Conservation (phyloP, 1,140 invertebrate species). For the Pseudomyrmex dendroicus region DNA sequence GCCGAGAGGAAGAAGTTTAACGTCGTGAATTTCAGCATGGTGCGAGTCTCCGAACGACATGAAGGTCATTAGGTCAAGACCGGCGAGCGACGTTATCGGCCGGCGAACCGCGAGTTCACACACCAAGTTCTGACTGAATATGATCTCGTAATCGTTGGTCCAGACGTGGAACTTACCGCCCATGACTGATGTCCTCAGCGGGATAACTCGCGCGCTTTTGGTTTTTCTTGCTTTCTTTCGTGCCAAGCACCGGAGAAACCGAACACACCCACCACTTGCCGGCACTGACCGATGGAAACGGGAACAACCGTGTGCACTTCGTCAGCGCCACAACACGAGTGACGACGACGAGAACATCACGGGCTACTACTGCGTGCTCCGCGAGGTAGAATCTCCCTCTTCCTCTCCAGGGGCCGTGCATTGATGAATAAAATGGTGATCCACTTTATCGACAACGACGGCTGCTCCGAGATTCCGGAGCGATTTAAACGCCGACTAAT, state of each 20-base stretch:
- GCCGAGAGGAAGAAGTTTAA: conserved; percentile 29
- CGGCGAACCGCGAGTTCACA: conserved; percentile 18
- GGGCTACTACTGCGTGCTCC: conserved; percentile 2
- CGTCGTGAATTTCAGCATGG: conserved; percentile 30
- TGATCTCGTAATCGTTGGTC: conserved; percentile 14
- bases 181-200: conserved; percentile 67
- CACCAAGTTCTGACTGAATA: conserved; percentile 41
- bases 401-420: background rate
- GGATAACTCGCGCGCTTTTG: conserved; percentile 33
- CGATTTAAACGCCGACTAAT: background rate
- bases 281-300: conserved; percentile 70
- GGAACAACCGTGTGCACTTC: conserved; percentile 62
- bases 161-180: conserved; percentile 73
- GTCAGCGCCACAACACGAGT: conserved; percentile 76
- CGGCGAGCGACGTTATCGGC: conserved; percentile 68
- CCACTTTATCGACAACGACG: conserved; percentile 51
- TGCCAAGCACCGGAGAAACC: conserved; percentile 32
- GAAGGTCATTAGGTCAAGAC: conserved; percentile 83
- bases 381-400: background rate
- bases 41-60: conserved; percentile 55
- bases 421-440: background rate
- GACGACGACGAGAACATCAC: conserved; percentile 65
- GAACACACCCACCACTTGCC: conserved; percentile 75
- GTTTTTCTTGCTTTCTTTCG: conserved; percentile 28
- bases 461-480: background rate